Conservation (phyloP, 1,140 invertebrate species). For the Drosophila kanapiae region DNA sequence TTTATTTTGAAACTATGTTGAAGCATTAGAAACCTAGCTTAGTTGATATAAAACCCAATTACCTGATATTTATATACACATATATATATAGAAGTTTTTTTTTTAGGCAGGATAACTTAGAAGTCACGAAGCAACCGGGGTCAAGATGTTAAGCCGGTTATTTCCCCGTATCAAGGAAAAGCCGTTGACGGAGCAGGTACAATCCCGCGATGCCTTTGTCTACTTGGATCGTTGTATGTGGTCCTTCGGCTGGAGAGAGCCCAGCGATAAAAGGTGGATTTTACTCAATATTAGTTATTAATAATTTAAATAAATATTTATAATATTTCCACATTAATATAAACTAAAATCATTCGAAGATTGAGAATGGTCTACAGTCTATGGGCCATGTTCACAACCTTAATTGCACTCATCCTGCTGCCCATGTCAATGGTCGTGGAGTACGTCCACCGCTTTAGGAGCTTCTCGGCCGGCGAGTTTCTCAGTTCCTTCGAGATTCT, state of each 20-base stretch:
- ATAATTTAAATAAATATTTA: neutral
- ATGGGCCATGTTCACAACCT: conserved; percentile 1
- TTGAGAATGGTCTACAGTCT: neutral
- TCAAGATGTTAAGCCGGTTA: conserved; percentile 43
- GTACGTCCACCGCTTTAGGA: conserved; percentile 40
- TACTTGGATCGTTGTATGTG: conserved; percentile 48
- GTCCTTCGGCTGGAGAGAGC: conserved; percentile 46
- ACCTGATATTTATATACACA: too few relatives aligned
- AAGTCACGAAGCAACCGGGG: neutral
- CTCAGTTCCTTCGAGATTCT: conserved; percentile 56
- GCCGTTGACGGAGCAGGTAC: conserved; percentile 11
- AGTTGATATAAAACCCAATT: too few relatives aligned
- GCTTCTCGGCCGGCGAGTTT: conserved; percentile 55
- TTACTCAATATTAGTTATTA: too few relatives aligned
- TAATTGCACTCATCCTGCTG: conserved; percentile 15
- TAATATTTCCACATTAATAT: neutral
- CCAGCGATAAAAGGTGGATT: neutral
- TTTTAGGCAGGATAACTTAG: neutral
- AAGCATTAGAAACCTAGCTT: too few relatives aligned
- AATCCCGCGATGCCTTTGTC: conserved; percentile 52
- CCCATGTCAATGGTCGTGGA: conserved; percentile 26
- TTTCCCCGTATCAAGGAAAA: conserved; percentile 30
- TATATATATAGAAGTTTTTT: too few relatives aligned
- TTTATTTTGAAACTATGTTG: too few relatives aligned
- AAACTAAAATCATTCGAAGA: neutral